Percentiles rank a stretch among this genome's conserved stretches.
Conservation (phyloP, 2,113 vertebrate species). For the Malurus melanocephalus region DNA sequence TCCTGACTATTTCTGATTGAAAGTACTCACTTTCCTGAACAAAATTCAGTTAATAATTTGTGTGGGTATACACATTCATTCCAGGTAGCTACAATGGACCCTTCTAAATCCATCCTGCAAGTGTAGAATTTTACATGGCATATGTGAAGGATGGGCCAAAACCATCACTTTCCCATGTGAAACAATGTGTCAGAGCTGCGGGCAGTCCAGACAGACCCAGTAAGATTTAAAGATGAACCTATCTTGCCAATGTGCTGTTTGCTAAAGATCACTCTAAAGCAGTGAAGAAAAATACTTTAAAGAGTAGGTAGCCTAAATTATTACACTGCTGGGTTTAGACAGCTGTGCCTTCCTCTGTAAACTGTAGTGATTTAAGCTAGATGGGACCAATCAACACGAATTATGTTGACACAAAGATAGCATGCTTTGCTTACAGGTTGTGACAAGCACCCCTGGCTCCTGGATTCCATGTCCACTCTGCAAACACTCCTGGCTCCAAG, state of each 20-base stretch:
- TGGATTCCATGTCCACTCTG: not conserved
- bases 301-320: not conserved
- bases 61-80: not conserved
- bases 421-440: not conserved
- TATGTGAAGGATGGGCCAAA: not conserved
- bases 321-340: not conserved
- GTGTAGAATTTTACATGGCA: not conserved
- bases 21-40: not conserved
- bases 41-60: not conserved
- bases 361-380: not conserved
- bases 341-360: not conserved
- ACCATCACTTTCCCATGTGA: not conserved
- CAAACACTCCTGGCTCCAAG: not conserved
- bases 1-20: constrained; percentile 11
- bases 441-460: not conserved
- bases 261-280: not conserved
- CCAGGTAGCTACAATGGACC: not conserved
- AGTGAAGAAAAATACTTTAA: not conserved
- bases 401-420: not conserved
- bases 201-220: not conserved
- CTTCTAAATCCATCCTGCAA: not conserved
- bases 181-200: not conserved
- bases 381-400: not conserved
- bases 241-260: not conserved
- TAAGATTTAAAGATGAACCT: not conserved